Conservation (phyloP, 2,113 vertebrate genomes). For the Aplodontia rufa region DNA sequence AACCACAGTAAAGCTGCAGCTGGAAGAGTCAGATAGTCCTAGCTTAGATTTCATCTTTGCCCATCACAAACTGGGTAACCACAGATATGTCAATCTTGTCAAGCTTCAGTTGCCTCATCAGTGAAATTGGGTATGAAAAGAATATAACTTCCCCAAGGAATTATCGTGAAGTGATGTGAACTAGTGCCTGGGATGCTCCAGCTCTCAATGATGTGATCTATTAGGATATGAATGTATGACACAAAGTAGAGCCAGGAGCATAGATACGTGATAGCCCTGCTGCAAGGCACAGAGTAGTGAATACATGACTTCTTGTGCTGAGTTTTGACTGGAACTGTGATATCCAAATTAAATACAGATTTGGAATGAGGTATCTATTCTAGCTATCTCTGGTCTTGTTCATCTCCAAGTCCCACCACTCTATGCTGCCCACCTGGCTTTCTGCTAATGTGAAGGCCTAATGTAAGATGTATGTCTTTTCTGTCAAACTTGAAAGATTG, state of each 20-base stretch:
- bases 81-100: not conserved
- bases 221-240: fast-evolving
- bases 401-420: not conserved
- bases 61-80: not conserved
- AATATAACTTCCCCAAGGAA: not conserved
- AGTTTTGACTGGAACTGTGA: not conserved
- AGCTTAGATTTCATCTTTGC: not conserved
- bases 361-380: not conserved
- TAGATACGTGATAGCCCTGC: fast-evolving
- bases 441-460: too few species aligned
- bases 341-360: not conserved
- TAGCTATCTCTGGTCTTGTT: not conserved
- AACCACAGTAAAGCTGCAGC: fast-evolving
- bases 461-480: too few species aligned
- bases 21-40: not conserved
- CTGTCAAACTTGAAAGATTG: too few species aligned
- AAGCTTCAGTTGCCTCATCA: not conserved
- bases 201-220: not conserved
- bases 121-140: not conserved
- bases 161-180: not conserved
- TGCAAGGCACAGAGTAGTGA: not conserved
- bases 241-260: not conserved
- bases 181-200: not conserved
- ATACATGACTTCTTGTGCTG: not conserved
- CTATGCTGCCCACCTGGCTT: not conserved